Percentiles rank a stretch among this genome's conserved stretches.
Evolutionary conservation across 2,888 invertebrate genomes (phyloP).

Genomic region (Sisyra nigra): DNA sequence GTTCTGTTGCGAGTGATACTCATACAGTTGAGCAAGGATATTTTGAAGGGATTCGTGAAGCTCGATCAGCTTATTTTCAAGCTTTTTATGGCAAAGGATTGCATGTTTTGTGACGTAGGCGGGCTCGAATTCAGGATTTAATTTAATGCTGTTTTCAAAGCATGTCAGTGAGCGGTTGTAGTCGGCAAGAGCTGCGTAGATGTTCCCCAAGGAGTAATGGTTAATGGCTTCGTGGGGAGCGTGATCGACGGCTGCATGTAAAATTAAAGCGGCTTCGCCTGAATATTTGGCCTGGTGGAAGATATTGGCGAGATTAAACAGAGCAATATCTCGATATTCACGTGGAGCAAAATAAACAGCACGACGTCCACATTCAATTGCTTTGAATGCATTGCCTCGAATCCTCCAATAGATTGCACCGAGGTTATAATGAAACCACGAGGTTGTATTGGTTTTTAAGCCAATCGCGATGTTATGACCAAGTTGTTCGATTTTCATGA

Average conservation of each 20-base stretch:
- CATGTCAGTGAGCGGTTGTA: constrained; percentile 52
- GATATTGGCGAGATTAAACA: constrained; percentile 56
- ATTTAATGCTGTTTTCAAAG: constrained; percentile 46
- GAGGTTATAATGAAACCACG: constrained; percentile 66
- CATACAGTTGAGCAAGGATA: constrained; percentile 41
- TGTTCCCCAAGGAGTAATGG: constrained; percentile 55
- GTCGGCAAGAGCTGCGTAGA: constrained; percentile 47
- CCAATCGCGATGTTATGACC: constrained; percentile 47
- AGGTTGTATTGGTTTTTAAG: constrained; percentile 47
- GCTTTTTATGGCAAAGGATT: constrained; percentile 47
- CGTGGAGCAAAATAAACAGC: constrained; percentile 62
- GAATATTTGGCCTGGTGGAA: constrained; percentile 49
- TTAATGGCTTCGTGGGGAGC: constrained; percentile 40
- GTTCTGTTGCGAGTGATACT: constrained; percentile 44
- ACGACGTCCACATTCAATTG: constrained; percentile 62
- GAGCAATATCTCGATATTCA: constrained; percentile 50
- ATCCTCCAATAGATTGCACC: constrained; percentile 67
- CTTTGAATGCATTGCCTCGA: constrained; percentile 54
- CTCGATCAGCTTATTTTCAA: constrained; percentile 41
- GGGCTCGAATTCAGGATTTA: constrained; percentile 43
- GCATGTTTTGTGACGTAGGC: constrained; percentile 45
- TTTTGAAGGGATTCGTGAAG: constrained; percentile 53
- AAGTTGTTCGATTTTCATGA: constrained; percentile 28
- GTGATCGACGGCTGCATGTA: constrained; percentile 57
- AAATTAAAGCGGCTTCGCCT: constrained; percentile 54